Conservation (phyloP, 1,140 invertebrate genomes). For the Lucilia sericata region DNA sequence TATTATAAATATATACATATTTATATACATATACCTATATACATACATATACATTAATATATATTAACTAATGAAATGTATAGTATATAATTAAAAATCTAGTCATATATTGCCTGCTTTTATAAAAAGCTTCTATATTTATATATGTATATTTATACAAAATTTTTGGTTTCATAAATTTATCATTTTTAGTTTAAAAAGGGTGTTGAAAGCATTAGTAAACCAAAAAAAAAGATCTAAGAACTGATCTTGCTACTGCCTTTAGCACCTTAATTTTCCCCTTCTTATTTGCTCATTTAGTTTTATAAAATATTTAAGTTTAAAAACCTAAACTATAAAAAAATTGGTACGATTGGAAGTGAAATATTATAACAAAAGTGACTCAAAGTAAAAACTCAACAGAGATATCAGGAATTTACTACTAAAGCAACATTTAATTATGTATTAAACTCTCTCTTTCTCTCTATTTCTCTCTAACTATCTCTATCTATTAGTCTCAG, state of each 20-base stretch:
- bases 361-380: background rate
- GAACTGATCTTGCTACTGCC: too few relatives aligned
- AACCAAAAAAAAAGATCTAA: too few relatives aligned
- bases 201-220: too few relatives aligned
- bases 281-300: slow-evolving; percentile 12
- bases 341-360: slow-evolving; percentile 11
- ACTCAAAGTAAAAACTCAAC: slow-evolving; percentile 44
- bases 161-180: background rate
- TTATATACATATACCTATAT: background rate
- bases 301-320: background rate
- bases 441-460: background rate
- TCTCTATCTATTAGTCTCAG: background rate
- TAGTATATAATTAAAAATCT: background rate
- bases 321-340: background rate
- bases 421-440: slow-evolving; percentile 32
- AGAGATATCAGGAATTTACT: slow-evolving; percentile 35
- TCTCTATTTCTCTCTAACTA: background rate
- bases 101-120: slow-evolving; percentile 10
- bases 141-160: background rate
- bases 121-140: slow-evolving; percentile 8
- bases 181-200: too few relatives aligned
- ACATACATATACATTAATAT: background rate
- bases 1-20: slow-evolving; percentile 9
- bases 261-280: background rate
- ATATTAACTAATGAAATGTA: background rate